Evolutionary conservation across 2,113 vertebrate genomes (phyloP).

Genomic region (Argyrosomus japonicus): DNA sequence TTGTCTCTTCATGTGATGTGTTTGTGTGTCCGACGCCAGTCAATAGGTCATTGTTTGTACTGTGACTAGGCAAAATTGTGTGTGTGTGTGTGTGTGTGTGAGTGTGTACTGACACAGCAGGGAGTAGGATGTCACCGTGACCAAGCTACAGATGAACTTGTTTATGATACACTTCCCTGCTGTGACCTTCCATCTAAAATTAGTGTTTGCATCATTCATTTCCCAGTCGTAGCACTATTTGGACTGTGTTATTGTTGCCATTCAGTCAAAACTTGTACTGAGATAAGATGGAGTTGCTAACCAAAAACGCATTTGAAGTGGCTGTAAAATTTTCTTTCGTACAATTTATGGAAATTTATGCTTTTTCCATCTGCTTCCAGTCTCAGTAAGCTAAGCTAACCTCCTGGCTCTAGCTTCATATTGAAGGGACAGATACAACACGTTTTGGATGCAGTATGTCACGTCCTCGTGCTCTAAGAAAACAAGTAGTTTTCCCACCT

Average conservation of each 20-base stretch:
- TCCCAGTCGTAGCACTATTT: neutral
- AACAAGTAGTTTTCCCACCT: neutral
- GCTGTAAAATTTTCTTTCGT: neutral
- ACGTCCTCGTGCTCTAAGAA: neutral
- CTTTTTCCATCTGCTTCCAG: neutral
- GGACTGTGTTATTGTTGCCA: neutral
- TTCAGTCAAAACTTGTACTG: neutral
- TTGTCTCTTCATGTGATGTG: slow-evolving; percentile 1
- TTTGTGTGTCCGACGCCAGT: slow-evolving; percentile 50
- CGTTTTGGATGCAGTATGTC: neutral
- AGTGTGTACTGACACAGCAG: slow-evolving; percentile 47
- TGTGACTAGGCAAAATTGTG: slow-evolving; percentile 56
- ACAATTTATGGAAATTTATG: neutral
- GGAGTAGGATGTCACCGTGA: slow-evolving; percentile 37
- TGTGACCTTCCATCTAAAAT: slow-evolving; percentile 43
- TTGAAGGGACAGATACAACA: neutral
- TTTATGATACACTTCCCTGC: slow-evolving; percentile 27
- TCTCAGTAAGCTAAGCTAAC: neutral
- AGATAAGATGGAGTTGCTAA: neutral
- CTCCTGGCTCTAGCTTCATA: neutral
- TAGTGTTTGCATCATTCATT: slow-evolving; percentile 4
- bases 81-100: slow-evolving; percentile 26
- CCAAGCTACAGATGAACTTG: slow-evolving; percentile 20
- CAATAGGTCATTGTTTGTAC: slow-evolving; percentile 52
- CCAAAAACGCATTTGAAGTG: neutral